Evolutionary conservation across 2,797 vertebrate genomes (phyloP).

Genomic region (Nothura maculosa): DNA sequence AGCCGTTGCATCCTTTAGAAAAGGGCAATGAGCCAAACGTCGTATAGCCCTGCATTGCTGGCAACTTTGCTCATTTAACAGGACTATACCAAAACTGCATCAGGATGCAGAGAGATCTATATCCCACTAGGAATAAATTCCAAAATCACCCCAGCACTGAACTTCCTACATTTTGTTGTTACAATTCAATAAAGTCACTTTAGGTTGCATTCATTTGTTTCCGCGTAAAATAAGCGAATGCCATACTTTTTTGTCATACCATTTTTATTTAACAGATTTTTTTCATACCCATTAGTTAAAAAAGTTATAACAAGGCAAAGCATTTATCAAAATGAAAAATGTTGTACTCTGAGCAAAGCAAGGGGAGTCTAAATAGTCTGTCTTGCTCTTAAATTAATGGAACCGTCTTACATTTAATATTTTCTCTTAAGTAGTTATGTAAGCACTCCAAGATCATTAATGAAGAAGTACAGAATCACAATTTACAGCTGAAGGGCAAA

Average conservation of each 20-base stretch:
- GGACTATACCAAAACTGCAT: neutral
- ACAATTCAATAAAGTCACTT: slow-evolving; percentile 59
- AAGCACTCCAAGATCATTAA: slow-evolving; percentile 68
- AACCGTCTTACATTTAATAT: slow-evolving; percentile 64
- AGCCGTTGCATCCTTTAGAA: neutral
- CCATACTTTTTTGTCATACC: slow-evolving; percentile 76
- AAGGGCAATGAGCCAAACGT: neutral
- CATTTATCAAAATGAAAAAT: slow-evolving; percentile 80
- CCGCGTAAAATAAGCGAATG: slow-evolving; percentile 74
- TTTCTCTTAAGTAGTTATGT: slow-evolving; percentile 69
- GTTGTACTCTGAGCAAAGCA: slow-evolving; percentile 48
- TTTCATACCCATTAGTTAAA: slow-evolving; percentile 76
- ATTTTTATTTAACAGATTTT: slow-evolving; percentile 75
- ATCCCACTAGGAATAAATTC: neutral
- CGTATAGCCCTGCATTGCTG: neutral
- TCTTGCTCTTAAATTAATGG: slow-evolving; percentile 72
- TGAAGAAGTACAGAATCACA: slow-evolving; percentile 52
- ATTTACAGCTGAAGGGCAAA: slow-evolving; percentile 63
- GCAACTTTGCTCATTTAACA: neutral
- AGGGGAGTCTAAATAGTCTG: slow-evolving; percentile 69
- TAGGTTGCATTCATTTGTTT: slow-evolving; percentile 52
- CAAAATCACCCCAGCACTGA: slow-evolving; percentile 18
- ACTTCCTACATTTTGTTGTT: slow-evolving; percentile 39
- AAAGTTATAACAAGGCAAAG: slow-evolving; percentile 71
- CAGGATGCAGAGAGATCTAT: neutral